These are phyloP conservation scores for Pionites leucogaster DNA, from an alignment of 2,113 vertebrate genomes.

Conservation along the genomic window DNA sequence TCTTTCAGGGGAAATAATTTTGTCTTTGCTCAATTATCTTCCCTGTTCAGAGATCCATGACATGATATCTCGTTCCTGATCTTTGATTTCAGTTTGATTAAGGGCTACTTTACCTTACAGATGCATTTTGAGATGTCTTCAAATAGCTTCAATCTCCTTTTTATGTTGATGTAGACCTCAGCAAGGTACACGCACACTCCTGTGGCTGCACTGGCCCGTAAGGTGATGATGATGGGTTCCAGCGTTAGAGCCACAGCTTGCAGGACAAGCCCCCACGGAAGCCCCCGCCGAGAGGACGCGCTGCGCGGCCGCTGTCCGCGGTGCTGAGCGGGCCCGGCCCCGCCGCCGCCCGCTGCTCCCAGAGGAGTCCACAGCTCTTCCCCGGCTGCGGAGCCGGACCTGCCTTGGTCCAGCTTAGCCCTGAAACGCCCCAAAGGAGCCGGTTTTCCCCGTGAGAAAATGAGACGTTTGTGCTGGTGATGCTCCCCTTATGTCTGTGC, in stretches of 20 bases:
- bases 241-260: neutral
- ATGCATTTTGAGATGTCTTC: rapidly evolving
- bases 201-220: neutral
- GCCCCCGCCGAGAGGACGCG: neutral
- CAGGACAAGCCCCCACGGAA: neutral
- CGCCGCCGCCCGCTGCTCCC: neutral
- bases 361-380: rapidly evolving
- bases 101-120: neutral
- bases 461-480: rapidly evolving
- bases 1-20: neutral
- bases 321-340: slow-evolving; percentile 22
- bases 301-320: slow-evolving; percentile 47
- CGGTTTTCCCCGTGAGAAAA: neutral
- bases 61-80: neutral
- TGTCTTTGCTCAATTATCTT: neutral
- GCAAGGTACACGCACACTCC: no score
- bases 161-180: rapidly evolving
- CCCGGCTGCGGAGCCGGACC: rapidly evolving
- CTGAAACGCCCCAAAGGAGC: neutral
- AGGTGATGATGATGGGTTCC: neutral
- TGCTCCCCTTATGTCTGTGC: neutral
- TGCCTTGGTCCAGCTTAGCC: neutral
- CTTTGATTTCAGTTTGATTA: neutral
- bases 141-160: rapidly evolving
- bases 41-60: neutral